A percentile compares a stretch with the other conserved stretches of the same genome.
Conservation (phyloP, 2,113 vertebrate species). For the Callipepla squamata region DNA sequence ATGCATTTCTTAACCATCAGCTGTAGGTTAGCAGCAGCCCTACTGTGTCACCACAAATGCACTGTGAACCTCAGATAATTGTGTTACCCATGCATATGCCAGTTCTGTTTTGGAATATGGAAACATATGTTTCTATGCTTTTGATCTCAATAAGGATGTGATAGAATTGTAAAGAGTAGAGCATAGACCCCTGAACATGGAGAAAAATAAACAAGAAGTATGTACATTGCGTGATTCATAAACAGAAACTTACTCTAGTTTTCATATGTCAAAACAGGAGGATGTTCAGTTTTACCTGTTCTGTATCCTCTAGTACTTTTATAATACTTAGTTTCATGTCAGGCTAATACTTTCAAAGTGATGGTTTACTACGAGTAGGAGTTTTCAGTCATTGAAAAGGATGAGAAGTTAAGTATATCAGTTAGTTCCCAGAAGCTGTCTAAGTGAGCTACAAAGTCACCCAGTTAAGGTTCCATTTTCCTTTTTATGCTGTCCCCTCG, state of each 20-base stretch:
- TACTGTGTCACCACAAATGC: neutral
- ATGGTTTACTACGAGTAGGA: neutral
- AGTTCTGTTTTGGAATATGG: neutral
- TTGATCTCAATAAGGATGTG: neutral
- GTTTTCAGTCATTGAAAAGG: neutral
- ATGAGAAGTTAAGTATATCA: neutral
- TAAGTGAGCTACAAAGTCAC: neutral
- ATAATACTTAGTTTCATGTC: neutral
- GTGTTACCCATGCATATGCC: neutral
- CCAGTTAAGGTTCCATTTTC: neutral
- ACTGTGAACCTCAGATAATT: neutral
- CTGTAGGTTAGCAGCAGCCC: neutral
- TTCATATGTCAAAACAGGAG: neutral
- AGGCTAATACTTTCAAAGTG: neutral
- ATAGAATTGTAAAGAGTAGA: neutral
- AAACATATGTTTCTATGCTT: neutral
- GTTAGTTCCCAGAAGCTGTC: neutral
- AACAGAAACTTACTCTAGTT: neutral
- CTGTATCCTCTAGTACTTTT: neutral
- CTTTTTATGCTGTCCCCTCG: neutral
- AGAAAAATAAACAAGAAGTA: neutral
- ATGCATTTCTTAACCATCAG: neutral
- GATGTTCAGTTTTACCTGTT: constrained; percentile 2
- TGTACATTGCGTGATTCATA: neutral
- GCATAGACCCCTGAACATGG: neutral